Conservation (phyloP, 2,113 vertebrate species). For the Dromiciops gliroides region DNA sequence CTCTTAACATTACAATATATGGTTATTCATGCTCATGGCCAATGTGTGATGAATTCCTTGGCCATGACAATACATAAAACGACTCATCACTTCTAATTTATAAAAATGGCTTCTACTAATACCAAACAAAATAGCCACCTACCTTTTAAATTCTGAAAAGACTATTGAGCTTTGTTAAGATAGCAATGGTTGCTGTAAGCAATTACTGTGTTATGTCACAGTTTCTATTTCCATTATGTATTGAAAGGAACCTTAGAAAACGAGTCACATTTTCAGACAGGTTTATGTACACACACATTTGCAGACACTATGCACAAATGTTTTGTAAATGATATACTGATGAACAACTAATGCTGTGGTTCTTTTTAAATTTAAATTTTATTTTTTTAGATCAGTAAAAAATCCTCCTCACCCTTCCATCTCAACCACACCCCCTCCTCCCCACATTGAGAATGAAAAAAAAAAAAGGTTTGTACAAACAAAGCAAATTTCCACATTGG, state of each 20-base stretch:
- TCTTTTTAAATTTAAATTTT: not conserved
- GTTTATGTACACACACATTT: not conserved
- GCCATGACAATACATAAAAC: not conserved
- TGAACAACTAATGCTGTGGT: conserved; percentile 1
- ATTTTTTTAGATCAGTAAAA: not conserved
- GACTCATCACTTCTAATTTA: not conserved
- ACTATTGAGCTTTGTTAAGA: not conserved
- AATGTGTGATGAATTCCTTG: not conserved
- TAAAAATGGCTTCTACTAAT: not conserved
- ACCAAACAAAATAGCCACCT: not conserved
- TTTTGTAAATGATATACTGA: conserved; percentile 4
- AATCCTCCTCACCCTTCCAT: not conserved
- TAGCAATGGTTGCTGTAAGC: not conserved
- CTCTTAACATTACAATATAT: not conserved
- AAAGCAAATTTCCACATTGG: not conserved
- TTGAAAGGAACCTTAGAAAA: conserved; percentile 43
- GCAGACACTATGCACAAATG: conserved; percentile 12
- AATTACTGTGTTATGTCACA: conserved; percentile 42
- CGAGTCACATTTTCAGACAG: conserved; percentile 2
- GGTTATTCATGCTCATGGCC: not conserved
- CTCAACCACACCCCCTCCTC: not conserved
- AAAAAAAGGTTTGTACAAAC: not conserved
- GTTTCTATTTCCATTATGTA: conserved; percentile 51
- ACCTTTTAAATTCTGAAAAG: conserved; percentile 17
- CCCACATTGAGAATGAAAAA: not conserved